Conservation (phyloP, 2,797 vertebrate species). For the Gymnoscopelus microlampas region DNA sequence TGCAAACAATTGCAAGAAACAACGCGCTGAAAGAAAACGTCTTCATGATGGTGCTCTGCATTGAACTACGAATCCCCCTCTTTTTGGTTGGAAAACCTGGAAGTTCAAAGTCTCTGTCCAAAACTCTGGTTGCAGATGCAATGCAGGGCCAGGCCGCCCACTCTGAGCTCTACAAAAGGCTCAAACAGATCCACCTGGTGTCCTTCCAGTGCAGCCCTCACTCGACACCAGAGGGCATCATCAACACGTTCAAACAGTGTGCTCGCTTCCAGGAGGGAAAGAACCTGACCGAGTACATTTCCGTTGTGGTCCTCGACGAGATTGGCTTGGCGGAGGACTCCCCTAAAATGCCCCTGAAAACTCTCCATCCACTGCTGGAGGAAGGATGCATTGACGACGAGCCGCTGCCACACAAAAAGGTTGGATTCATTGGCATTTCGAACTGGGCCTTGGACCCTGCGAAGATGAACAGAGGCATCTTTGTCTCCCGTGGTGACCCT, state of each 20-base stretch:
- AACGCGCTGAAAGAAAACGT: slow-evolving; percentile 94
- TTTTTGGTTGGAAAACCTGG: slow-evolving; percentile 98
- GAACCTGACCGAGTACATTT: slow-evolving; percentile 91
- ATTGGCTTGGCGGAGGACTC: slow-evolving; percentile 97
- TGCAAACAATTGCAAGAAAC: slow-evolving; percentile 91
- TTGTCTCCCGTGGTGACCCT: slow-evolving; percentile 92
- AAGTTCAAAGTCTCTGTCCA: slow-evolving; percentile 97
- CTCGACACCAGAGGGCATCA: slow-evolving; percentile 96
- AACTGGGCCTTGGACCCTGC: slow-evolving; percentile 98
- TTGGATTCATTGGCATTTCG: slow-evolving; percentile 96
- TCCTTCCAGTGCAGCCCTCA: slow-evolving; percentile 99
- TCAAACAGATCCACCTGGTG: slow-evolving; percentile 94
- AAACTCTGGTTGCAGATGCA: slow-evolving; percentile 94
- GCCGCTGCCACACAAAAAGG: slow-evolving; percentile 92
- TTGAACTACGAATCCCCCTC: slow-evolving; percentile 94
- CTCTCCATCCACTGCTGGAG: slow-evolving; percentile 94
- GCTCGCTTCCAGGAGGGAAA: slow-evolving; percentile 96
- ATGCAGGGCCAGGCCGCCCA: slow-evolving; percentile 95
- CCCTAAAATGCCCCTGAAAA: slow-evolving; percentile 96
- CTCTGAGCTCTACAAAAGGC: slow-evolving; percentile 87
- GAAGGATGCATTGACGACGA: slow-evolving; percentile 96
- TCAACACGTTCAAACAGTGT: slow-evolving; percentile 94
- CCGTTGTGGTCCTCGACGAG: slow-evolving; percentile 96
- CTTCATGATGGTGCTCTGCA: slow-evolving; percentile 99
- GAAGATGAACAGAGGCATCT: slow-evolving; percentile 98